Base-by-base conservation (phyloP, 53 echinoderm and acorn worm genomes). In the Holothuria leucospilota region DNA sequence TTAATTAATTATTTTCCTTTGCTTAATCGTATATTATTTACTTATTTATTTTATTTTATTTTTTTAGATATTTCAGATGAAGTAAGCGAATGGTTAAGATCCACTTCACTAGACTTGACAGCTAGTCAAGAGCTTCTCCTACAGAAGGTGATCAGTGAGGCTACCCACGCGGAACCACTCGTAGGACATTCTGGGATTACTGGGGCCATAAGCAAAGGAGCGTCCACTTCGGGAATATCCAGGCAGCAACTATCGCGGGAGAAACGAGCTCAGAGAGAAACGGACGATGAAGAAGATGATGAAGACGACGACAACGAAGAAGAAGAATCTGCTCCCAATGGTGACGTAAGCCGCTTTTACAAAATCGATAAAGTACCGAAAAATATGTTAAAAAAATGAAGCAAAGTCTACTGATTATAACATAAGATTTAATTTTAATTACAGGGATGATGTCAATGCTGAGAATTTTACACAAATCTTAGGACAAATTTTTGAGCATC, bases 371-470 rank as follows among this genome's bases (percentile, higher is more conserved):
- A 51, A 72, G 56, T 89, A 27, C n/a, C 24, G 63, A 71, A 51
- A 89, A 63, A 89, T 15, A 1, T 53, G 29, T 21, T 7, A 12
- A 62, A 52, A 73, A 30, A 84, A 27, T 8, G 84, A 62, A 18
- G 64, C 59, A 52, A 89, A 18, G 1, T 56, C 52, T 10, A 83
- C 27, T 1, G 84, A 89, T 74, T 89, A 84, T 25, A 73, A 41
- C 0, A 20, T 89, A 5, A 6, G 34, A 20, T 89, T 89, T 23
- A 21, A 66, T 12, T 80, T 80, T 61, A 34, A 67, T 29, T 1
- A 6, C 18, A 56, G 56, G 56, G 56, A 56, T 56, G 56, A 56
- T 56, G 56, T 56, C 1, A 56, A 56, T 18, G 56, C 56, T 18
- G 74, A 74, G 20, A 74, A 74, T 74, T 74, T 74, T 8, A 10